Evolutionary conservation across 2,797 vertebrate species (phyloP), one percentile per base, ranked within the genome.

Genomic region (Alouatta caraya): DNA sequence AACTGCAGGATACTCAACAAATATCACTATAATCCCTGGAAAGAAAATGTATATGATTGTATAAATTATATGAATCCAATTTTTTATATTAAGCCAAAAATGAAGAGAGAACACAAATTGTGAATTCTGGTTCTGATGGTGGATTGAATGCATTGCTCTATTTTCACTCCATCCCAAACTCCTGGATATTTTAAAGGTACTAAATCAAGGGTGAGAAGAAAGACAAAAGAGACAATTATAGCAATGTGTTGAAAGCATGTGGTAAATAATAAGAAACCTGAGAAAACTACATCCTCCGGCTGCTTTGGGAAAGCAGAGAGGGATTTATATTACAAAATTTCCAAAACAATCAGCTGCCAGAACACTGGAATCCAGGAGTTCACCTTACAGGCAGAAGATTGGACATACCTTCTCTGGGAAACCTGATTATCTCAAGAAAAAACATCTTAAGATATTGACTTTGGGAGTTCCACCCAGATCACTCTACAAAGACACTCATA

Each of bases 31-130:
- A 61, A 95, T 82, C 37, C 37, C 48, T 91, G 13, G 48, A 80
- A 81, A 95, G 59, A 79, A 44, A 95, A 92, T 79, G 22, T 19
- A 73, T 19, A 39, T 48, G 50, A 88, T 39, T 44, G 55, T 64
- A 15, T 83, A 90, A 90, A 12, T 46, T 67, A 79, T 14, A 39
- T 67, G 79, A 93, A 73, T 72, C 44, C 3, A 28, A 5, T 33
- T 42, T 93, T 70, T 76, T 46, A 28, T 82, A 24, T 88, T 87
- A 91, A 82, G 75, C n/a, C 64, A 97, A 93, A 96, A 52, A 24
- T 13, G 39, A 90, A 93, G 21, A 93, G n/a, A 82, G 30, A 93
- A 94, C 33, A 83, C 52, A 95, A 85, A 92, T 24, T 50, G 26
- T 82, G 33, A 26, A 33, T 78, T 81, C 30, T 11, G 8, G 28